Evolutionary conservation across 2,113 vertebrate genomes (phyloP).

Genomic region (Austrofundulus limnaeus): DNA sequence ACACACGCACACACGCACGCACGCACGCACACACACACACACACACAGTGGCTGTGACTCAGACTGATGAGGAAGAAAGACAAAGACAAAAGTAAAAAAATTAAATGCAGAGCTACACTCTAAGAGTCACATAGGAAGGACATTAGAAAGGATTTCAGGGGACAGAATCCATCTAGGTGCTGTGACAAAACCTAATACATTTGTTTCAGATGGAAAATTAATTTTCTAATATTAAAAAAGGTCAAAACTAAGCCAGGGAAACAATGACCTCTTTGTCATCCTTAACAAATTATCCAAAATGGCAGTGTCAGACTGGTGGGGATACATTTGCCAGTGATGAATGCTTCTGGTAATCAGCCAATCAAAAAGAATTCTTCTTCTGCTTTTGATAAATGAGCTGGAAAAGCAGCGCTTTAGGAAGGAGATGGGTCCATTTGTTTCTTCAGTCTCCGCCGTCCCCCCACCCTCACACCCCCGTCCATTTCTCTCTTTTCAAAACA

Average conservation of each 20-base stretch:
- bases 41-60: constrained; percentile 23
- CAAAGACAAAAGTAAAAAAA: constrained; percentile 20
- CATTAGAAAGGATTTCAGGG: constrained; percentile 80
- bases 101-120: constrained; percentile 20
- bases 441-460: constrained; percentile 45
- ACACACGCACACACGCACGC: constrained; percentile 21
- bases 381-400: constrained; percentile 81
- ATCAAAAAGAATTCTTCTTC: constrained; percentile 88
- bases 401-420: constrained; percentile 70
- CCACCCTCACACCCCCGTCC: constrained; percentile 25
- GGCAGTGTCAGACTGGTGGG: constrained; percentile 88
- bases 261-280: constrained; percentile 90
- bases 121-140: constrained; percentile 40
- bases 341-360: constrained; percentile 88
- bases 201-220: constrained; percentile 94
- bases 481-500: constrained; percentile 74
- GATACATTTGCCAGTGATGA: constrained; percentile 86
- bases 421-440: constrained; percentile 79
- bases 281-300: constrained; percentile 96
- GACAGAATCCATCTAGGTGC: constrained; percentile 84
- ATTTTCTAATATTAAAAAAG: constrained; percentile 98
- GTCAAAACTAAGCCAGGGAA: constrained; percentile 89
- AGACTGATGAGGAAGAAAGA: constrained; percentile 29
- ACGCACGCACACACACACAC: no score
- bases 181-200: constrained; percentile 92